Evolutionary conservation across 2,797 vertebrate genomes (phyloP).

Genomic region (Centroberyx gerrardi): DNA sequence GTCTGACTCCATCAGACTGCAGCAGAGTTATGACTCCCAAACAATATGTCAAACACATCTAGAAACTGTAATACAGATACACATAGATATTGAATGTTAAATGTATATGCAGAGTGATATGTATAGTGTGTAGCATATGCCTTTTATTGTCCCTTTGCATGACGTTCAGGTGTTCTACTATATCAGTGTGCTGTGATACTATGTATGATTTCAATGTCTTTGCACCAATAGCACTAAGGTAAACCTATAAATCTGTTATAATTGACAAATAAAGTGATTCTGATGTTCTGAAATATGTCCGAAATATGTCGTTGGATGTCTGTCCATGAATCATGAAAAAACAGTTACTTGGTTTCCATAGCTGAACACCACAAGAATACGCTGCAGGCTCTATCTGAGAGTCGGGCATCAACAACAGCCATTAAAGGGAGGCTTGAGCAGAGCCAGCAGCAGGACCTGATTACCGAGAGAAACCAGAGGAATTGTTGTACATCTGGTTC

Average conservation of each 20-base stretch:
- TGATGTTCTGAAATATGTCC: conserved; percentile 51
- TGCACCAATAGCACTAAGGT: conserved; percentile 25
- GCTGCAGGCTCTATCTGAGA: conserved; percentile 32
- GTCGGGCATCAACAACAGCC: conserved; percentile 27
- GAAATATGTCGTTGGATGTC: conserved; percentile 33
- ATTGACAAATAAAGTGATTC: conserved; percentile 54
- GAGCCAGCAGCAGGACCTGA: conserved; percentile 56
- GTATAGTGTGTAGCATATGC: neutral
- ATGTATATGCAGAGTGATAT: neutral
- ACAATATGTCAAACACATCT: too few species aligned
- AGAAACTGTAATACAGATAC: too few species aligned
- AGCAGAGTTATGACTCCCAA: too few species aligned
- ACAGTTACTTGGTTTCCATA: conserved; percentile 39
- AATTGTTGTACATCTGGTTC: conserved; percentile 50
- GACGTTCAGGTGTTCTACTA: neutral
- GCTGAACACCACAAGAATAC: conserved; percentile 51
- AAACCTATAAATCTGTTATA: conserved; percentile 40
- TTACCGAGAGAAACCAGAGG: conserved; percentile 39
- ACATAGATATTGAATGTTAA: neutral
- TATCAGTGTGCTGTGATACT: neutral
- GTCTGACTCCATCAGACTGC: too few species aligned
- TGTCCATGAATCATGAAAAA: conserved; percentile 57
- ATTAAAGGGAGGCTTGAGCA: conserved; percentile 31
- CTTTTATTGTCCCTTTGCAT: neutral
- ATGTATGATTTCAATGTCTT: too few species aligned